Conservation (phyloP, 1,140 invertebrate species). For the Eciton burchellii region DNA sequence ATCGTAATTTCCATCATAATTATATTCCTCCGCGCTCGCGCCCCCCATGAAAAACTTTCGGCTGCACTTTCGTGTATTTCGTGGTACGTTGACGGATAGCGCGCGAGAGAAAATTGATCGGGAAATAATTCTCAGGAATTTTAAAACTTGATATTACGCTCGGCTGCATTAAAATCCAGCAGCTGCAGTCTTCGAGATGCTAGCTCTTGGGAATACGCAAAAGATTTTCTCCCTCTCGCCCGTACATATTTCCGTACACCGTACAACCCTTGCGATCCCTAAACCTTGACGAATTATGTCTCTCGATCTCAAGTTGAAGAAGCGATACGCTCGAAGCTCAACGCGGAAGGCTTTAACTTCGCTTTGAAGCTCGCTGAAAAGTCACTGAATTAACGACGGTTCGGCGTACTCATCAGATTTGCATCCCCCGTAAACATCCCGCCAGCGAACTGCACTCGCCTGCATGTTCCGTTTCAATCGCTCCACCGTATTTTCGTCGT, state of each 20-base stretch:
- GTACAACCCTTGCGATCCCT: background rate
- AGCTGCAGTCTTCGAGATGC: background rate
- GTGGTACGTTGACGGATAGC: background rate
- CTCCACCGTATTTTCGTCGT: constrained; percentile 9
- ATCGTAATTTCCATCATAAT: constrained; percentile 24
- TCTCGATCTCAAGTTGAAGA: background rate
- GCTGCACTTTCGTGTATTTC: background rate
- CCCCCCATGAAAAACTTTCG: background rate
- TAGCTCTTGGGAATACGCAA: background rate
- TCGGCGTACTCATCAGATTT: constrained; percentile 8
- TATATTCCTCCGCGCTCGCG: background rate
- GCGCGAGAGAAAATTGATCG: background rate
- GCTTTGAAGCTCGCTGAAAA: background rate
- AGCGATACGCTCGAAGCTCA: background rate
- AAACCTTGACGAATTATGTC: background rate
- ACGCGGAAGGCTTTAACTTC: background rate
- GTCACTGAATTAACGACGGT: constrained; percentile 31
- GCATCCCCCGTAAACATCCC: constrained; percentile 33
- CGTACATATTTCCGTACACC: background rate
- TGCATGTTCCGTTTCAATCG: constrained; percentile 21
- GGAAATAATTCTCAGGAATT: background rate
- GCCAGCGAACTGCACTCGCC: background rate
- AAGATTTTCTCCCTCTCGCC: background rate
- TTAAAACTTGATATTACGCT: background rate
- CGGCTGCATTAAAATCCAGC: too few species aligned